Evolutionary conservation across 1,140 invertebrate species (phyloP), one percentile per base, ranked within the genome.

Genomic region (Drosophila ambigua): DNA sequence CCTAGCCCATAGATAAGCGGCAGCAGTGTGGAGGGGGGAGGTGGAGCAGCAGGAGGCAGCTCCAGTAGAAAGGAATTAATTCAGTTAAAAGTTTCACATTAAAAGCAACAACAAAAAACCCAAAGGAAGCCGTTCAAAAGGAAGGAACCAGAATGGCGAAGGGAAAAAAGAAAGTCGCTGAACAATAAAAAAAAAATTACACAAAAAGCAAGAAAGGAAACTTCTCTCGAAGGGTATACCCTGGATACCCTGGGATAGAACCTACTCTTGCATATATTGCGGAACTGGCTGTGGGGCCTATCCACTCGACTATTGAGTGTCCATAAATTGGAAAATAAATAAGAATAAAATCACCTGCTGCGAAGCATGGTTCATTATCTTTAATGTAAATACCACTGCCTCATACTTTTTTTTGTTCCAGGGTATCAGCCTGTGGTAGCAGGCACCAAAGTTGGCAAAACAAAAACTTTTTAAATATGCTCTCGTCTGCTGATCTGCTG

Each of bases 381-480:
- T 28, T 28, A 35, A 35, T 35, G 31, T 3, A 11, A 9, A 35
- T 31, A 35, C 31, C 31, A 8, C 2, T 35, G 9, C 6, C 5
- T 8, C 3, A 31, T 31, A 31, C 28, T 8, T 2, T 39, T 13
- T 39, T 4, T 39, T 13, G 13, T 4, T 2, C 31, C 35, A 13
- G 31, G 31, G 35, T 39, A 39, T 11, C 11, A 28, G 5, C 1
- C 26, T 7, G 26, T 28, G 7, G 26, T 28, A 28, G 26, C 35
- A 39, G 11, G 77, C 67, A 72, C 65, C 58, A 88, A 84, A 88
- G 77, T 77, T 88, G 81, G 35, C 35, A 53, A 79, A 83, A 79
- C 72, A 79, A 88, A 88, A 39, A 88, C 79, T 88, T 88, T 88
- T 88, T 88, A 88, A 88, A 88, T 88, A 88, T 88, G 83, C 83